phyloP scores from a whole-genome alignment of 2,113 vertebrate species.

The Muntiacus reevesi region DNA sequence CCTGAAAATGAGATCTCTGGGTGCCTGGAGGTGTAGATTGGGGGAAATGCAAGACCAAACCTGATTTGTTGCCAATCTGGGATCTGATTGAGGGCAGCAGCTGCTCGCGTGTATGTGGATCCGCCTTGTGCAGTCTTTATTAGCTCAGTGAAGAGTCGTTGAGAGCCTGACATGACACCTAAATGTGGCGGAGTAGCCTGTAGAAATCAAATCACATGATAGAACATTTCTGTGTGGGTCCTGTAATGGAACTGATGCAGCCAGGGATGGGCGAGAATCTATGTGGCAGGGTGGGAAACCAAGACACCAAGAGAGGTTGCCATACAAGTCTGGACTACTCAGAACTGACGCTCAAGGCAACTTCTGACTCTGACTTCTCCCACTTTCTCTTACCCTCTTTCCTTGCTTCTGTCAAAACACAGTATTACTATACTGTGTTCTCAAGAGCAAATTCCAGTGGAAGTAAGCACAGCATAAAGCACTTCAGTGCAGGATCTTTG shows the following conservation, averaged over 20 bases:
- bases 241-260: neutral
- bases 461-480: constrained; percentile 51
- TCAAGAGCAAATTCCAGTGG: constrained; percentile 55
- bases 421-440: constrained; percentile 44
- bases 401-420: constrained; percentile 48
- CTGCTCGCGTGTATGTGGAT: neutral
- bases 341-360: constrained; percentile 7
- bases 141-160: neutral
- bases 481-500: constrained; percentile 10
- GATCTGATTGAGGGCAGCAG: neutral
- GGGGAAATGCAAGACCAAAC: neutral
- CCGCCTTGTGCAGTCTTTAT: neutral
- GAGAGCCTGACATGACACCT: neutral
- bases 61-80: neutral
- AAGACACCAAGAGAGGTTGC: neutral
- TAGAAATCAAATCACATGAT: neutral
- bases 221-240: neutral
- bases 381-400: neutral
- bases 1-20: neutral
- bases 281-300: neutral
- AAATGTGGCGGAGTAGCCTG: neutral
- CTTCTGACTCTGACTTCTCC: neutral
- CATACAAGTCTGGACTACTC: neutral
- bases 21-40: neutral
- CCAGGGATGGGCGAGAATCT: neutral